These are phyloP conservation scores for Chaetodon auriga DNA, from an alignment of 2,113 vertebrate genomes.

Conservation along the genomic window DNA sequence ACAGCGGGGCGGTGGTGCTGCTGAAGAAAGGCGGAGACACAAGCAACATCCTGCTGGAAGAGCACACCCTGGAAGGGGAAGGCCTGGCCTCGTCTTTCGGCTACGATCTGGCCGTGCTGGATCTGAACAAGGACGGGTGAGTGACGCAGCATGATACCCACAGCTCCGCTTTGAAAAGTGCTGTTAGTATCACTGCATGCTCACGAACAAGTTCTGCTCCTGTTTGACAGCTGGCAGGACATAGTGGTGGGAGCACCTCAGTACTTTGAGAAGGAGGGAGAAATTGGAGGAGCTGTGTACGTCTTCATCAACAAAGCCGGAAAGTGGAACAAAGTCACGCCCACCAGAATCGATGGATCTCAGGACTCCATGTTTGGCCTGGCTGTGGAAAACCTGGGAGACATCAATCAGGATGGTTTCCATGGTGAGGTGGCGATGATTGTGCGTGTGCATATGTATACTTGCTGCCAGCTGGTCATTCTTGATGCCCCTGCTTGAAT, in stretches of 20 bases:
- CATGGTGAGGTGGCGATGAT: constrained; percentile 58
- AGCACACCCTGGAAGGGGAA: constrained; percentile 91
- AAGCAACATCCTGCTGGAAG: constrained; percentile 78
- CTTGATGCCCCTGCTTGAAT: not conserved
- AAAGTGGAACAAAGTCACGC: constrained; percentile 86
- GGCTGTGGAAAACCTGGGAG: constrained; percentile 90
- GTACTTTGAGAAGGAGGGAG: constrained; percentile 91
- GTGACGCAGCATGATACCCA: not conserved
- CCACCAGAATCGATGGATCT: constrained; percentile 88
- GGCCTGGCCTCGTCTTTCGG: constrained; percentile 97
- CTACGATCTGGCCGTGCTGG: constrained; percentile 94
- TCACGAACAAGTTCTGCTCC: not conserved
- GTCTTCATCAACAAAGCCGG: constrained; percentile 91
- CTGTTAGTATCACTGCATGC: not conserved
- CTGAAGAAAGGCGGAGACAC: constrained; percentile 80
- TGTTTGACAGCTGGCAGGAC: constrained; percentile 91
- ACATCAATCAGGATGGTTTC: constrained; percentile 75
- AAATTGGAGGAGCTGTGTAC: constrained; percentile 93
- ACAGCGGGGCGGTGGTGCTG: constrained; percentile 94
- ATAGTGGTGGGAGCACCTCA: constrained; percentile 97
- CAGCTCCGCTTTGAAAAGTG: not conserved
- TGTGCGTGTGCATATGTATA: not conserved
- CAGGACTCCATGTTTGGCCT: constrained; percentile 96
- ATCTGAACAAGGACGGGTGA: constrained; percentile 94
- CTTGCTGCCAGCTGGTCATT: not conserved